Conservation (phyloP, 2,888 invertebrate species). For the Cataglyphis altisquamis region DNA sequence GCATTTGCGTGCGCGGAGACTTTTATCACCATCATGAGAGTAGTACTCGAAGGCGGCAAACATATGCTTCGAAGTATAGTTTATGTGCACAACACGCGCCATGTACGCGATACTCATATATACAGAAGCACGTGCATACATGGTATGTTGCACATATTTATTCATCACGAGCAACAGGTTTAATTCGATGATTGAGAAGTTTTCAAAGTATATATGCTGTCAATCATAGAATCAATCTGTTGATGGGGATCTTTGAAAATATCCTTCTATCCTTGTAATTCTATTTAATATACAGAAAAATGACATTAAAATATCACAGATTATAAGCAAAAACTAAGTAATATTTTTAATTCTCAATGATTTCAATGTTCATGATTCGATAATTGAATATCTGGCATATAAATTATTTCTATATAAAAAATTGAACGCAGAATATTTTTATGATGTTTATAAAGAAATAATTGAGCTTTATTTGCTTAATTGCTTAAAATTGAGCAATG, state of each 20-base stretch:
- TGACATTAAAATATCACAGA: not conserved
- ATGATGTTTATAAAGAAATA: not conserved
- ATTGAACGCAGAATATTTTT: not conserved
- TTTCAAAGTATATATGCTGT: conserved; percentile 4
- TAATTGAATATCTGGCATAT: not conserved
- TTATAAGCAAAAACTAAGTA: not conserved
- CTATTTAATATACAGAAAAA: not conserved
- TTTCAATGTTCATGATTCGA: not conserved
- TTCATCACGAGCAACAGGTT: not conserved
- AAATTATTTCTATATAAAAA: not conserved
- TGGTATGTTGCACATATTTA: not conserved
- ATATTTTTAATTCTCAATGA: not conserved
- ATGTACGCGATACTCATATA: not conserved
- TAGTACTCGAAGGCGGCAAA: conserved; percentile 42
- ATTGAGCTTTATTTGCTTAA: too few species aligned
- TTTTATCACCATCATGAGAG: conserved; percentile 60
- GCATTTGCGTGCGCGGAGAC: conserved; percentile 60
- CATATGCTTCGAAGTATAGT: conserved; percentile 50
- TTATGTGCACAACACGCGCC: conserved; percentile 52
- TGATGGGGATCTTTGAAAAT: not conserved
- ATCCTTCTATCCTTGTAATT: not conserved
- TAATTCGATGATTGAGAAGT: not conserved
- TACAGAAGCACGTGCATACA: not conserved
- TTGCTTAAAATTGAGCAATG: not conserved
- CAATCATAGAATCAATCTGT: conserved; percentile 8